Percentiles rank a stretch among this genome's conserved stretches.
Evolutionary conservation across 2,113 vertebrate species (phyloP).

Genomic region (Piprites chloris): DNA sequence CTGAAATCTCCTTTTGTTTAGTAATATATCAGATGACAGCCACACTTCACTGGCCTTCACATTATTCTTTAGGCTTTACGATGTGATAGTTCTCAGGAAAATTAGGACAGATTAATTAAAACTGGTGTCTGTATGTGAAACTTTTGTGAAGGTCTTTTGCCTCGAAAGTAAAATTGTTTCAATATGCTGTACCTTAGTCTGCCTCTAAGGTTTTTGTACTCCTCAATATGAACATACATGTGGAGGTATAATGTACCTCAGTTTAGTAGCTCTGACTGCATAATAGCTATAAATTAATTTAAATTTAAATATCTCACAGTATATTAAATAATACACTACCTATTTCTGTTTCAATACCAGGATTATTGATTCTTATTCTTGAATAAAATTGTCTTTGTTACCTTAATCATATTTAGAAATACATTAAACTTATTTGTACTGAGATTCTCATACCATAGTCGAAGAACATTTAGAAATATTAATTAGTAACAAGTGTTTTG

Average conservation of each 20-base stretch:
- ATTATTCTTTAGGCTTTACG: neutral
- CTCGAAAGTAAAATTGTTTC: neutral
- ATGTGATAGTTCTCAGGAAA: neutral
- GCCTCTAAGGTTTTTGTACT: neutral
- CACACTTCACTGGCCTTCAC: neutral
- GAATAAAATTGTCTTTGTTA: neutral
- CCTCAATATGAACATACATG: neutral
- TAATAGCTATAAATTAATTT: neutral
- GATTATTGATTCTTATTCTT: neutral
- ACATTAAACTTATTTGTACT: neutral
- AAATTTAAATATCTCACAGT: neutral
- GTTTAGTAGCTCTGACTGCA: neutral
- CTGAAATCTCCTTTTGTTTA: neutral
- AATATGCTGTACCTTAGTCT: neutral
- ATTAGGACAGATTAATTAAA: conserved; percentile 9
- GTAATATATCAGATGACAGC: neutral
- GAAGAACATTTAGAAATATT: neutral
- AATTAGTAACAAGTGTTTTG: neutral
- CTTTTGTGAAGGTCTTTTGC: neutral
- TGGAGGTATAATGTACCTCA: neutral
- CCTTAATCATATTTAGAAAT: neutral
- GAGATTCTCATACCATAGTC: neutral
- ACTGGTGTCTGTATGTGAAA: neutral
- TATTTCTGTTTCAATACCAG: neutral
- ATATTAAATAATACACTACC: neutral